Percentiles rank a stretch among this genome's conserved stretches.
phyloP scores from a whole-genome alignment of 2,797 vertebrate genomes.

The Acanthurus leucopareius region DNA sequence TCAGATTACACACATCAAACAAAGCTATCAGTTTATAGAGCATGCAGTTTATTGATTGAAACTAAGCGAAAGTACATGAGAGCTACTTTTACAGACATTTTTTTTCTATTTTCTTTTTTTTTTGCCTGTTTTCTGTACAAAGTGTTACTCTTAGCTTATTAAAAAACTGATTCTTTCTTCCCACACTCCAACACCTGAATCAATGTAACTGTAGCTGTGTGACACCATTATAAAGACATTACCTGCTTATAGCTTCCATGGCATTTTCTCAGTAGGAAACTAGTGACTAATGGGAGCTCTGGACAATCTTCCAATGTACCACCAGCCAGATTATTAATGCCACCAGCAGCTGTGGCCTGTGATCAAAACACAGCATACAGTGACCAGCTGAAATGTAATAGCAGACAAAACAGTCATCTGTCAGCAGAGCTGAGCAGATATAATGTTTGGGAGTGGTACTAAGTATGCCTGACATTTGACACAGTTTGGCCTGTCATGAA shows the following conservation, averaged over 20 bases:
- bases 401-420: slow-evolving; percentile 26
- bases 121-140: too few species aligned
- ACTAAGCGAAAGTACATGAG: too few species aligned
- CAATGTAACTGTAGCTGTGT: not conserved
- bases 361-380: slow-evolving; percentile 24
- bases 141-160: too few species aligned
- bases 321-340: slow-evolving; percentile 12
- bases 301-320: not conserved
- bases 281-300: slow-evolving; percentile 22
- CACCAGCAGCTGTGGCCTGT: slow-evolving; percentile 4
- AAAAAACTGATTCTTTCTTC: not conserved
- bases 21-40: too few species aligned
- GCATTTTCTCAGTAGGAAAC: slow-evolving; percentile 18
- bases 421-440: slow-evolving; percentile 24
- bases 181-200: not conserved
- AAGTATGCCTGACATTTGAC: slow-evolving; percentile 26
- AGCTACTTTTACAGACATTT: too few species aligned
- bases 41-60: too few species aligned
- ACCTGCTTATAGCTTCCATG: not conserved
- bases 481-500: slow-evolving; percentile 30
- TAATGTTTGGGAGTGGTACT: slow-evolving; percentile 5
- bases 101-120: not conserved
- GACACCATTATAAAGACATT: not conserved
- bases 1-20: too few species aligned
- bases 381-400: not conserved